Conservation (phyloP, 35 echinoderm and acorn worm species). For the Lytechinus pictus region DNA sequence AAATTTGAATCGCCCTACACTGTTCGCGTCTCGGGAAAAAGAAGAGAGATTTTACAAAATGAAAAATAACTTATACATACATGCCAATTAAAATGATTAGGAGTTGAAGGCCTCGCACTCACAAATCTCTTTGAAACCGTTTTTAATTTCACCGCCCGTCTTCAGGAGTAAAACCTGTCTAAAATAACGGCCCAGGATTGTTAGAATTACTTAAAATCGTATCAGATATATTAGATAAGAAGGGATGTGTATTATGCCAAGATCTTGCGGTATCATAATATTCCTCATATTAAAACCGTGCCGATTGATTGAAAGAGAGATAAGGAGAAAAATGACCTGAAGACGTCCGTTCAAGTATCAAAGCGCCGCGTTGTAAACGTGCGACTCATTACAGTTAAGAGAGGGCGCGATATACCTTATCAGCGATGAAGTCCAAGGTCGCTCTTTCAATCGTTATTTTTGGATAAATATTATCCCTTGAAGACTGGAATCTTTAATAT, state of each 20-base stretch:
- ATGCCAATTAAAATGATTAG: not conserved
- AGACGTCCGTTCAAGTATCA: slow-evolving; percentile 1
- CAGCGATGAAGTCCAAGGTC: not conserved
- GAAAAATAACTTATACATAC: not conserved
- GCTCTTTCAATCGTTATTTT: not conserved
- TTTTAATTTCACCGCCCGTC: slow-evolving; percentile 10
- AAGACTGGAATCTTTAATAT: not conserved
- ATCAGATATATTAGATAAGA: slow-evolving; percentile 6
- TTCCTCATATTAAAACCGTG: slow-evolving; percentile 1
- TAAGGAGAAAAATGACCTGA: not conserved
- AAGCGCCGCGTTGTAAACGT: not conserved
- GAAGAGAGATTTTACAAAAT: not conserved
- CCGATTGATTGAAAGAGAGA: not conserved
- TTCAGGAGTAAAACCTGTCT: not conserved
- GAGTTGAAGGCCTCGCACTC: not conserved
- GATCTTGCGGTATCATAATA: not conserved
- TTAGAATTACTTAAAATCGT: not conserved
- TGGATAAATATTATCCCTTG: not conserved
- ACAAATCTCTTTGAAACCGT: not conserved
- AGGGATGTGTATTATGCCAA: not conserved
- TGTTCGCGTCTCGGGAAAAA: not conserved
- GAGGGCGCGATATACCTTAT: slow-evolving; percentile 6
- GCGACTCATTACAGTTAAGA: not conserved
- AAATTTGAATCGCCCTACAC: not conserved
- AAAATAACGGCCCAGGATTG: not conserved